Evolutionary conservation across 2,888 invertebrate species (phyloP).

Genomic region (Lithophane socia): DNA sequence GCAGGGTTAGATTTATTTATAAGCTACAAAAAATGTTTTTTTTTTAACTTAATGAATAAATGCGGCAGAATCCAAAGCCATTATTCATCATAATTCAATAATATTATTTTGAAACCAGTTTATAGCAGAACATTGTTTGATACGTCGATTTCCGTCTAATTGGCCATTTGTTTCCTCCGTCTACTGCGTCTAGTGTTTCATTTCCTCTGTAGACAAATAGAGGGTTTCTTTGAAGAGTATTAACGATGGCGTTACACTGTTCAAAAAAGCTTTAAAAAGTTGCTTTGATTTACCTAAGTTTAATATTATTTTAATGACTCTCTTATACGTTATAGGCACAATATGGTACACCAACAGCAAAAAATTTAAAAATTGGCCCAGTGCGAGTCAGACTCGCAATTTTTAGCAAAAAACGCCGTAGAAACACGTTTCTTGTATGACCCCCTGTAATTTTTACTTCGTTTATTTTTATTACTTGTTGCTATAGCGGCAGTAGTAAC

Average conservation of each 20-base stretch:
- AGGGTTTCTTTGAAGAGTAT: slow-evolving; percentile 26
- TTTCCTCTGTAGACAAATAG: slow-evolving; percentile 49
- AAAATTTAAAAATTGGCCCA: background rate
- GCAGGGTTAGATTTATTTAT: background rate
- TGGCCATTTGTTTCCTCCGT: slow-evolving; percentile 33
- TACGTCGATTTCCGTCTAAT: slow-evolving; percentile 16
- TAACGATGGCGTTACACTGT: background rate
- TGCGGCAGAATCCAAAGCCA: background rate
- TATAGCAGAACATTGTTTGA: slow-evolving; percentile 1
- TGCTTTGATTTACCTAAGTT: background rate
- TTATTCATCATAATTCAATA: background rate
- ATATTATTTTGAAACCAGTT: background rate
- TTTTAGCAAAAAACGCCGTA: too few species aligned
- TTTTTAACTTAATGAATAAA: too few species aligned
- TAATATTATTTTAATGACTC: too few species aligned
- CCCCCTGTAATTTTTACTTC: too few species aligned
- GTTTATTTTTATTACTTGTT: too few species aligned
- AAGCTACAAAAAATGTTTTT: background rate
- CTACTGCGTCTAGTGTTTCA: slow-evolving; percentile 23
- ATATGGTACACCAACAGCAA: too few species aligned
- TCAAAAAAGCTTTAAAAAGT: background rate
- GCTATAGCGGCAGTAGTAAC: too few species aligned
- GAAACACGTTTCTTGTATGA: too few species aligned
- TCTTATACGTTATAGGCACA: background rate
- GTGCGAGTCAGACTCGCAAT: too few species aligned